Evolutionary conservation across 2,888 invertebrate species (phyloP), one percentile per base, ranked within the genome.

Genomic region (Cryptus viduatorius): DNA sequence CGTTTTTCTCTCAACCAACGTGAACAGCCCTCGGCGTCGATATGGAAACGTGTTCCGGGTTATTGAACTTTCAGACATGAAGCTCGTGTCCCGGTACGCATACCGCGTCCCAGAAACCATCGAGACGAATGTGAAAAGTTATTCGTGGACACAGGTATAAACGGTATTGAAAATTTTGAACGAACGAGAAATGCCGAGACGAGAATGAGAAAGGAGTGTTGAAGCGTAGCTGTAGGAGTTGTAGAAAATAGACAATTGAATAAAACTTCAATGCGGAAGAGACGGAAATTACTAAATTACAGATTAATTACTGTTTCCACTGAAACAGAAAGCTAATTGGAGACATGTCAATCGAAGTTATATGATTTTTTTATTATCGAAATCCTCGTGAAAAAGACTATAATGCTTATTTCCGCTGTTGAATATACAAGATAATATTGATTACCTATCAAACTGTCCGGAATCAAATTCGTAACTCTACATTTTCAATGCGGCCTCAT

Each of bases 21-120:
- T 8, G 37, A 65, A 71, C 48, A 72, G 59, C 71, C 72, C 29
- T 19, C 67, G 72, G 67, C 46, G 59, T 31, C 76, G 59, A 83
- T 80, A 72, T 73, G 67, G 31, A 83, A 73, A 77, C 12, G 67
- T 64, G 50, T 44, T 61, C 37, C 31, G 31, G 67, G 65, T 72
- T 72, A 77, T 77, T 67, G 76, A 83, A 83, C 61, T 64, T 80
- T 77, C 53, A 19, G 56, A 72, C 19, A 16, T 67, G 53, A 31
- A 42, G 14, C 24, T 59, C 12, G 10, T 59, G 53, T 19, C 53
- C 19, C 8, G 19, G 53, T 19, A 53, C 19, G 16, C 7, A 19
- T 19, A 50, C 19, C 53, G 69, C 53, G 14, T 8, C 10, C 14
- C 29, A 68, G 48, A 68, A 10, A 29, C 29, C 31, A 29, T 5